Evolutionary conservation across 2,888 invertebrate species (phyloP).

Genomic region (Dryomyza anilis): DNA sequence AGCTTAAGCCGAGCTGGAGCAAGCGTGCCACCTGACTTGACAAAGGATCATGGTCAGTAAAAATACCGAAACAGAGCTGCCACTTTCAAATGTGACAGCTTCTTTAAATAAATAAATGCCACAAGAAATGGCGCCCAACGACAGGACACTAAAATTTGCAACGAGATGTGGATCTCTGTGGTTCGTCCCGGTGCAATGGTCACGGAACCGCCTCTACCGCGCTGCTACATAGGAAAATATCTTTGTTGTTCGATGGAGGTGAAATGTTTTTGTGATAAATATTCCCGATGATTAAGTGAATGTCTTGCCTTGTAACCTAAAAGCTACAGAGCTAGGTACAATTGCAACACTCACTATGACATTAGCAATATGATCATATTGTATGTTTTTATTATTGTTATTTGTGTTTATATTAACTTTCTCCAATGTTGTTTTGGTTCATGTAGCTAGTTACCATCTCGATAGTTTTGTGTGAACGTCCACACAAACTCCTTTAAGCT

Average conservation of each 20-base stretch:
- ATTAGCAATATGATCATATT: neutral
- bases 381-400: neutral
- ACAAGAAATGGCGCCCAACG: neutral
- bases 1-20: no score
- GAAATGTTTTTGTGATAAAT: neutral
- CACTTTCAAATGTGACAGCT: no score
- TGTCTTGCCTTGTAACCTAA: neutral
- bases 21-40: no score
- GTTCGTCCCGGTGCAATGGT: neutral
- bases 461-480: neutral
- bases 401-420: neutral
- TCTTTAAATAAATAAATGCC: no score
- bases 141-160: neutral
- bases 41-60: no score
- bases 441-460: neutral
- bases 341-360: neutral
- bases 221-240: neutral
- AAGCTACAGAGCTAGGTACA: neutral
- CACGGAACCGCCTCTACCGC: neutral
- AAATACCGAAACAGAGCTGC: no score
- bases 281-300: neutral
- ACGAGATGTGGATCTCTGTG: neutral
- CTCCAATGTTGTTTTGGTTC: neutral
- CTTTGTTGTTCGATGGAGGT: neutral
- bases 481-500: neutral